Evolutionary conservation across 2,888 invertebrate genomes (phyloP), one percentile per base, ranked within the genome.

Genomic region (Hirtodrosophila alboralis): DNA sequence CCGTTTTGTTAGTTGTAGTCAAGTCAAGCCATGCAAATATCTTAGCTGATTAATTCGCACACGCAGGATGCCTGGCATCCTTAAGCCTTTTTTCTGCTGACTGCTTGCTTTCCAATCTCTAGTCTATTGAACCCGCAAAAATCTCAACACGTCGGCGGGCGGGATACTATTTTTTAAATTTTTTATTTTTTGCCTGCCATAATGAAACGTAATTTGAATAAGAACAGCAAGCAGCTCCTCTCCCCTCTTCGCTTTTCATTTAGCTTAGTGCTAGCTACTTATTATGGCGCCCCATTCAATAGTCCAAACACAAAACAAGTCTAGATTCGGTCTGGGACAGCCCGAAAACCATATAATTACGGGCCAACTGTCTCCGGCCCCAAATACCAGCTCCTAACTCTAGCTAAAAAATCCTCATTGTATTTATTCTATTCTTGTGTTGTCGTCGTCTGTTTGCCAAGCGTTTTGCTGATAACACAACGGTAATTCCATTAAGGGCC

Each of bases 131-230:
- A 84, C 80, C 63, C 78, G n/a, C n/a, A n/a, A 34, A n/a, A 18
- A 41, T 37, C 40, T 45, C 44, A 49, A 68, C 62, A 57, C 69
- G 69, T 68, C 75, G 40, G 56, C 12, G 69, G 40, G 56, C 12
- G 16, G 10, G 9, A 9, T 23, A 51, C 8, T 14, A 54, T 65
- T 60, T 76, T 73, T 63, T 64, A 59, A n/a, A n/a, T n/a, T n/a
- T n/a, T n/a, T n/a, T n/a, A n/a, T n/a, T n/a, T 33, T 69, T 62
- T 51, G 51, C 61, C 71, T 59, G 58, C 76, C 86, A 64, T 84
- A 80, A 80, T 86, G 73, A 80, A 60, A 61, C 64, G 86, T 84
- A 80, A 80, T 80, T 80, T 80, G 86, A 77, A 86, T 80, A 80
- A 73, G 77, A 69, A 48, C 64, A 49, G 28, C 41, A 59, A 8